These are phyloP conservation scores for Cactoblastis cactorum DNA, from an alignment of 2,888 invertebrate species.

Conservation along the genomic window DNA sequence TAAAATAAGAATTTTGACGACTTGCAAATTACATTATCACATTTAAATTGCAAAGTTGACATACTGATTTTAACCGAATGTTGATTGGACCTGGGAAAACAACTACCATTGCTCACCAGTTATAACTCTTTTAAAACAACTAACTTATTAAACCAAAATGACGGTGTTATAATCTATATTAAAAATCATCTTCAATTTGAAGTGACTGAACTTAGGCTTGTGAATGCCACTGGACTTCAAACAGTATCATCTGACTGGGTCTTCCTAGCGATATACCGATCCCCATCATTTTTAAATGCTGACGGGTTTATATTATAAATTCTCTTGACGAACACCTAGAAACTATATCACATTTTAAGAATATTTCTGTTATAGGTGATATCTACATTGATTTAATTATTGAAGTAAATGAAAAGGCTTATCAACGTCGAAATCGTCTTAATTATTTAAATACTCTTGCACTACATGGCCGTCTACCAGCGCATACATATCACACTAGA, in stretches of 20 bases:
- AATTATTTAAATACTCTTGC: constrained; percentile 2
- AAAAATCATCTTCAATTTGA: not conserved
- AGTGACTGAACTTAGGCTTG: not conserved
- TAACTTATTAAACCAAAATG: not conserved
- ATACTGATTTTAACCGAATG: not conserved
- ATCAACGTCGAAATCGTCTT: not conserved
- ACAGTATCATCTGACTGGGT: not conserved
- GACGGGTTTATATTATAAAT: constrained; percentile 18
- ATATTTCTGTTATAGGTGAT: constrained; percentile 21
- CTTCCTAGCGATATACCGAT: constrained; percentile 22
- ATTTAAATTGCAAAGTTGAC: not conserved
- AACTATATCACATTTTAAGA: constrained; percentile 13
- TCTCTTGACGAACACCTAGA: constrained; percentile 18
- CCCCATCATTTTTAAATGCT: constrained; percentile 20
- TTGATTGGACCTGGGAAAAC: not conserved
- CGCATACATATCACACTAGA: constrained; percentile 11
- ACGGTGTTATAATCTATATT: not conserved
- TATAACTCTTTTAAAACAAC: not conserved
- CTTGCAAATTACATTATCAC: not conserved
- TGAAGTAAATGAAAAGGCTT: not conserved
- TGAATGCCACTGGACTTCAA: constrained; percentile 15
- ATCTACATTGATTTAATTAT: constrained; percentile 21
- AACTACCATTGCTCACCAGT: not conserved
- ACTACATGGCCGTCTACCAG: constrained; percentile 8
- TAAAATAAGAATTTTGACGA: not conserved